Base-by-base conservation (phyloP, 2,113 vertebrate genomes). In the Sander lucioperca region DNA sequence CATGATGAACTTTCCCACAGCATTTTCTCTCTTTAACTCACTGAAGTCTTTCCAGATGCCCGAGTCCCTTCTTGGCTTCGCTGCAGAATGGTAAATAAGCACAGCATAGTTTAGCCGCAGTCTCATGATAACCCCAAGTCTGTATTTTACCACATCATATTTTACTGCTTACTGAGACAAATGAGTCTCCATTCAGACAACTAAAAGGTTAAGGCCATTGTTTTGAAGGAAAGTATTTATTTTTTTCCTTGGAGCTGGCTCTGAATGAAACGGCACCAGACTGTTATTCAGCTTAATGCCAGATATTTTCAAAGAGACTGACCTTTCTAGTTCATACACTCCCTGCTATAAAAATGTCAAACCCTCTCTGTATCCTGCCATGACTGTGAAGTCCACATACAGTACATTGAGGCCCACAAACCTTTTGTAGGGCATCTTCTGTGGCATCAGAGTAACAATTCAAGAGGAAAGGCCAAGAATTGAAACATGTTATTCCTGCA, bases 1-100 rank as follows among this genome's bases (percentile, higher is more conserved):
- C 12, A 61, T 74, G 83, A 95, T 89, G 89, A 95, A 95, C 91
- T 95, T 96, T 96, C 95, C 95, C 95, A 96, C 95, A 94, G 93
- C 83, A 92, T 89, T 80, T 82, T 88, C 79, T 77, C 73, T 58
- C 68, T 86, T 83, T 70, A 87, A 79, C 72, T 91, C 81, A 83
- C 75, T 51, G 70, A 90, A 88, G 82, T 89, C 86, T 69, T 80
- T 92, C 88, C 91, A 92, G 89, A 87, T 51, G 33, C 71, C 78
- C 3, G 0, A 21, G 48, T 82, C 68, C n/a, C 16, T 57, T 77
- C 63, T 77, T 79, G 45, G 58, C 83, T 85, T 76, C 67, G 69
- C 88, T 84, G 66, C 23, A 58, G 70, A 93, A 90, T 79, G 77
- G 83, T 84, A 88, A 93, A 93, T 85, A 87, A 85, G 86, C 85